Conservation (phyloP, 2,797 vertebrate species). For the Halcyon smyrnensis region DNA sequence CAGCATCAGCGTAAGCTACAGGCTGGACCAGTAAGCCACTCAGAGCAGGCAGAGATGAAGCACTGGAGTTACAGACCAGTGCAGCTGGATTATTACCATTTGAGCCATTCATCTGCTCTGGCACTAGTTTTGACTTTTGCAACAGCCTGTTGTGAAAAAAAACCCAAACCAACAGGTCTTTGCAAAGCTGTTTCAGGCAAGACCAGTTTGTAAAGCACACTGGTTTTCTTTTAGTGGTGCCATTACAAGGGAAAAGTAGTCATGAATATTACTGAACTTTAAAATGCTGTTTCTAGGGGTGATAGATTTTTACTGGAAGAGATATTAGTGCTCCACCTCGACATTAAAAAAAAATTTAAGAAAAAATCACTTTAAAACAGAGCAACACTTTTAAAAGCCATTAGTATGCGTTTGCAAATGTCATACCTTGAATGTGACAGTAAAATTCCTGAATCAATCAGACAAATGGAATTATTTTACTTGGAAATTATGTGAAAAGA, state of each 20-base stretch:
- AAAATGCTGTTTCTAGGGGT: constrained; percentile 15
- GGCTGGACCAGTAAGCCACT: neutral
- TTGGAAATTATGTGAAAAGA: constrained; percentile 5
- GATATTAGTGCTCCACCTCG: constrained; percentile 5
- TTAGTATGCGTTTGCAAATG: constrained; percentile 46
- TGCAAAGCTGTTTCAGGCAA: neutral
- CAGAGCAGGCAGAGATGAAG: neutral
- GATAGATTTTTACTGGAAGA: neutral
- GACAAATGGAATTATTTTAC: constrained; percentile 45
- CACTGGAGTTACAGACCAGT: neutral
- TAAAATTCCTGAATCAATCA: constrained; percentile 51
- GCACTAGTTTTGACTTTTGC: neutral
- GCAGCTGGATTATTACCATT: neutral
- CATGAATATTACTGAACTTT: constrained; percentile 5
- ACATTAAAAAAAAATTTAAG: neutral
- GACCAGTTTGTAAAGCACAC: neutral
- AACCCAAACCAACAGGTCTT: neutral
- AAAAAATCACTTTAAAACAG: neutral
- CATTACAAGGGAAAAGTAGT: neutral
- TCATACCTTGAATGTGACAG: neutral
- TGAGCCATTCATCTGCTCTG: neutral
- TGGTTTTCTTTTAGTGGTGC: neutral
- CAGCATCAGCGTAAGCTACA: neutral
- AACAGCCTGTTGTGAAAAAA: neutral
- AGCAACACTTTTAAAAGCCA: constrained; percentile 44